phyloP scores from a whole-genome alignment of 2,888 invertebrate genomes.

The Ormyrus labotus region DNA sequence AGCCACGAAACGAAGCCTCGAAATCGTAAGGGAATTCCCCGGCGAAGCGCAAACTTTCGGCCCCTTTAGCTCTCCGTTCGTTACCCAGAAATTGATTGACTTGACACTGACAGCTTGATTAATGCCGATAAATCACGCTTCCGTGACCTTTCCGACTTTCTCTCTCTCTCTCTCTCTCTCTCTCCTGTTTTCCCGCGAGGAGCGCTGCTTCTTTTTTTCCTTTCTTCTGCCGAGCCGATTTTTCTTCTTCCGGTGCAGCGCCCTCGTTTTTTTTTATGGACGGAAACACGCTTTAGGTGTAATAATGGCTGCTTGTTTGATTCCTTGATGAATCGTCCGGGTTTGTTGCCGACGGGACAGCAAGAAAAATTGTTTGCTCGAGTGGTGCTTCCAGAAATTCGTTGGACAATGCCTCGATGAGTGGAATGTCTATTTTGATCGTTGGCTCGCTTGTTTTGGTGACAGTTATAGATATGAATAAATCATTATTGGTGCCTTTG shows the following conservation, averaged over 20 bases:
- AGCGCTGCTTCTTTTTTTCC: background rate
- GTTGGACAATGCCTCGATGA: no score
- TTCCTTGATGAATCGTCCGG: no score
- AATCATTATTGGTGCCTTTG: no score
- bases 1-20: no score
- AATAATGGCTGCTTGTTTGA: no score
- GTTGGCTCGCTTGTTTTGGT: no score
- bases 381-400: no score
- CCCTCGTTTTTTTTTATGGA: conserved; percentile 5
- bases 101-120: conserved; percentile 47
- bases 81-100: conserved; percentile 45
- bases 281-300: background rate
- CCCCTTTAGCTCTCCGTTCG: background rate
- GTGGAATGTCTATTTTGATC: no score
- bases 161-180: no score
- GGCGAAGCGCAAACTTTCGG: background rate
- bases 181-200: background rate
- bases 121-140: conserved; percentile 50
- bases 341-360: background rate
- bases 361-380: no score
- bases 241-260: background rate
- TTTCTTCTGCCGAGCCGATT: background rate
- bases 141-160: conserved; percentile 24
- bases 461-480: no score
- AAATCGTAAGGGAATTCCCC: background rate